Evolutionary conservation across 2,797 vertebrate species (phyloP).

Genomic region (Poecile montanus): DNA sequence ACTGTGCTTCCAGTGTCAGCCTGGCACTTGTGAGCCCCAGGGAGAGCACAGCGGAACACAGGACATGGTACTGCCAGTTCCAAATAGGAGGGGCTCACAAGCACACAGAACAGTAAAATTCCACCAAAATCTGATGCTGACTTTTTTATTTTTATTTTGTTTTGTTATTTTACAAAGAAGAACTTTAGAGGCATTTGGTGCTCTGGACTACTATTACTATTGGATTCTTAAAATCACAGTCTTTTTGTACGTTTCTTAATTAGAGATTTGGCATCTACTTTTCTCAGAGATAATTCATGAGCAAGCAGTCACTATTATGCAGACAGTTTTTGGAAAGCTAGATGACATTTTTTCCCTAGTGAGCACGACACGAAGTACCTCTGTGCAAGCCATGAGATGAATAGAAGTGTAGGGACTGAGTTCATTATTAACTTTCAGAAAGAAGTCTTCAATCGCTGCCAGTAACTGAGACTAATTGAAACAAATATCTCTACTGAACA

Average conservation of each 20-base stretch:
- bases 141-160: no score
- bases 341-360: not conserved
- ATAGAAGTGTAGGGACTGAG: not conserved
- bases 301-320: not conserved
- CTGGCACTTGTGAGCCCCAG: not conserved
- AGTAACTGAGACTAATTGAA: slow-evolving; percentile 43
- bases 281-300: not conserved
- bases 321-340: not conserved
- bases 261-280: not conserved
- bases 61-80: not conserved
- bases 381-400: not conserved
- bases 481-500: not conserved
- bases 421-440: not conserved
- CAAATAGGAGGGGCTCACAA: not conserved
- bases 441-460: not conserved
- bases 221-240: not conserved
- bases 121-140: not conserved
- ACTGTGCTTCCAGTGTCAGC: not conserved
- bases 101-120: not conserved
- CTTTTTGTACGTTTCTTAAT: not conserved
- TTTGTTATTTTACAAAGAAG: not conserved
- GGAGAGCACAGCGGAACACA: not conserved
- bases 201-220: not conserved
- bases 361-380: fast-evolving
- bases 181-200: not conserved